These are phyloP conservation scores for Sitobion miscanthi DNA, from an alignment of 1,140 invertebrate species.

Conservation along the genomic window DNA sequence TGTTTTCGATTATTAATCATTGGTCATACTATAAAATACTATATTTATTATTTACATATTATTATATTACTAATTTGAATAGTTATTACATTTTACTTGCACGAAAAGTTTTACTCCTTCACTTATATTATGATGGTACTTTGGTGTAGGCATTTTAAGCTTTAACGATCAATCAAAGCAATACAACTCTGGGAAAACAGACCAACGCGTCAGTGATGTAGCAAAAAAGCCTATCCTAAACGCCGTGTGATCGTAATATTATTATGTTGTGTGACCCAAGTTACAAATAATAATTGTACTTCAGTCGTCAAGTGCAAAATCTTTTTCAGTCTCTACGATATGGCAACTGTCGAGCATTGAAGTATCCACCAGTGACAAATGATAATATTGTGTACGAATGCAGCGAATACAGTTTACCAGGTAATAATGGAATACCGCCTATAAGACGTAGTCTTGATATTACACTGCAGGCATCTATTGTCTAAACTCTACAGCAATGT, in stretches of 20 bases:
- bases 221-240: background rate
- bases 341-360: background rate
- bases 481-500: no score
- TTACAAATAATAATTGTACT: background rate
- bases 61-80: background rate
- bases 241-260: background rate
- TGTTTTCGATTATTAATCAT: background rate
- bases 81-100: background rate
- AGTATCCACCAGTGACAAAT: background rate
- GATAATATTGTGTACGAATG: background rate
- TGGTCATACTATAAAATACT: background rate
- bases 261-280: background rate
- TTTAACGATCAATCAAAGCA: background rate
- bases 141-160: background rate
- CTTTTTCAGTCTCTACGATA: background rate
- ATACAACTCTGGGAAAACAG: background rate
- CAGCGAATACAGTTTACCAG: background rate
- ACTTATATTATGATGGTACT: background rate
- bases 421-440: background rate
- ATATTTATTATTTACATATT: background rate
- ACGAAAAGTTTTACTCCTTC: background rate
- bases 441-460: background rate
- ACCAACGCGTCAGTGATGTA: background rate
- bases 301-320: background rate
- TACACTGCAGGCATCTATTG: background rate